Base-by-base conservation (phyloP, 2,888 invertebrate genomes). In the Stictocephala bisonia region DNA sequence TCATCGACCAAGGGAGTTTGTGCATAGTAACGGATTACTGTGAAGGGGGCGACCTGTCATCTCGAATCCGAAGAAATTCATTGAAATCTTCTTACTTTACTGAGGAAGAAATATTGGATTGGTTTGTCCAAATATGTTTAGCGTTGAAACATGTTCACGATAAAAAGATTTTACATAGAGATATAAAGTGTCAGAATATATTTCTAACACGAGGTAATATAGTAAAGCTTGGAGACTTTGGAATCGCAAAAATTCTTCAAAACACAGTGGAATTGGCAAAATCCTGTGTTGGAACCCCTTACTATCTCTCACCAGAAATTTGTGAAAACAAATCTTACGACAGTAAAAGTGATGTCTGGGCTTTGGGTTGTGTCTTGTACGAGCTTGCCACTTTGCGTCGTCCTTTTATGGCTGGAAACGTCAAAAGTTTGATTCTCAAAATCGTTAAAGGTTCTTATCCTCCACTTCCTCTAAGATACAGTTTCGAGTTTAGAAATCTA, bases 101-200 rank as follows among this genome's bases (percentile, higher is more conserved):
- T 6, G 64, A 64, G 20, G 64, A 64, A 9, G 64, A 64, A 27
- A 64, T 64, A 24, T 26, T 64, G 26, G 64, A 64, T 20, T 64
- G 64, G 64, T 64, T 64, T 26, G 64, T 64, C 1, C 64, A 64
- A 18, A 64, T 64, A 41, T 64, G 64, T 44, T 13, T 64, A 27
- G 64, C 64, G n/a, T 18, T 64, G 44, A 64, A 64, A 18, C 64
- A 64, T 20, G 64, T 64, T 7, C 64, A 64, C 22, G 64, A 64
- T 11, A 41, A 64, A 44, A 64, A 64, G 15, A 64, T 64, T n/a
- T 44, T 64, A 41, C 64, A 64, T 27, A 64, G 64, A 44, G 64
- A 64, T 26, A 64, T 64, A 24, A 64, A 64, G 20, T 3, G 44
- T 7, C 64, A 64, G 27, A 64, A 64, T 15, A 64, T 64, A 11